These are phyloP conservation scores for Meles meles DNA, from an alignment of 2,113 vertebrate genomes.

Conservation along the genomic window DNA sequence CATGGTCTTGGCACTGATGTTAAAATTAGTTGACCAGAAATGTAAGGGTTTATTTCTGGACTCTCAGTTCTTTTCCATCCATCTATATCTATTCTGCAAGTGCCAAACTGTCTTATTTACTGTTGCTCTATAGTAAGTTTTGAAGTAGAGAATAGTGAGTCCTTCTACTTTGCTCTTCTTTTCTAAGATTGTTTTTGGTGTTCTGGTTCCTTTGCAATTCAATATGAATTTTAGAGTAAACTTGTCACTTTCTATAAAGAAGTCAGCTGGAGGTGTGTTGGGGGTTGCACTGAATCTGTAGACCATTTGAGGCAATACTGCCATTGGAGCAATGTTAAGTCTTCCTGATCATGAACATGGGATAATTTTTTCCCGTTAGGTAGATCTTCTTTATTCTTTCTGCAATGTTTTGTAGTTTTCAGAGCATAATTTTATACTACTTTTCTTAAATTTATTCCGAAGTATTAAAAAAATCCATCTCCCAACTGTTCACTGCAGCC, in stretches of 20 bases:
- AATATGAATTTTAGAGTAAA: neutral
- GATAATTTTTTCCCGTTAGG: neutral
- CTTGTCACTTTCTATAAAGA: neutral
- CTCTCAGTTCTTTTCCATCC: neutral
- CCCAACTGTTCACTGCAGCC: neutral
- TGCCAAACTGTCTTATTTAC: neutral
- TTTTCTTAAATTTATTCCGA: neutral
- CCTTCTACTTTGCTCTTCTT: neutral
- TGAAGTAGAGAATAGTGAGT: neutral
- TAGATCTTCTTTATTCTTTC: neutral
- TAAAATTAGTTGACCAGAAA: neutral
- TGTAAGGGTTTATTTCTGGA: neutral
- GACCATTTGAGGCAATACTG: neutral
- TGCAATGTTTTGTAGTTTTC: neutral
- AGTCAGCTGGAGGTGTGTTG: neutral
- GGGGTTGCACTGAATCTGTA: neutral
- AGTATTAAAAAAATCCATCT: neutral
- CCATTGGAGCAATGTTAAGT: neutral
- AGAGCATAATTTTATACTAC: neutral
- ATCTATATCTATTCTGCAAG: neutral
- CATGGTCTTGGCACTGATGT: neutral
- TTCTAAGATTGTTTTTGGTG: neutral
- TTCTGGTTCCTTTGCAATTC: neutral
- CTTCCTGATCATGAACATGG: neutral
- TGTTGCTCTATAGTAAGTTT: neutral